Evolutionary conservation across 2,113 vertebrate species (phyloP).

Genomic region (Chloropsis hardwickii): DNA sequence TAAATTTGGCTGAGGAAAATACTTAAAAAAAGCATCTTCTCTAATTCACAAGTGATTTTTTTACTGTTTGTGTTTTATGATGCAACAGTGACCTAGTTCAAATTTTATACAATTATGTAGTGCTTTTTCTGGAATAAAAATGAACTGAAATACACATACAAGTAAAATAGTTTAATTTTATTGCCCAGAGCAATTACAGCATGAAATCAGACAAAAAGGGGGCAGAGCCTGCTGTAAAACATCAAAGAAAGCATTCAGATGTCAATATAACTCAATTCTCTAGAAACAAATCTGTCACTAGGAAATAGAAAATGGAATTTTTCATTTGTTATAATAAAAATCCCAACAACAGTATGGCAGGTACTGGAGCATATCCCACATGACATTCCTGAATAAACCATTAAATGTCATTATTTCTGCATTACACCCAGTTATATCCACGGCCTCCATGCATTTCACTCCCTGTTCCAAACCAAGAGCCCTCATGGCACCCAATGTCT

Average conservation of each 20-base stretch:
- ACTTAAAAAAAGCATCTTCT: neutral
- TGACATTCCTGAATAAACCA: neutral
- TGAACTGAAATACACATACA: neutral
- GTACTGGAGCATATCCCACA: neutral
- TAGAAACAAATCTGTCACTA: slow-evolving; percentile 31
- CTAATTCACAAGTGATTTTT: neutral
- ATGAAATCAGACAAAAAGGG: slow-evolving; percentile 45
- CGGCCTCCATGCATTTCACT: neutral
- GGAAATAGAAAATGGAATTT: slow-evolving; percentile 51
- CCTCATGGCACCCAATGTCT: accelerated
- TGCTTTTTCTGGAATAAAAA: neutral
- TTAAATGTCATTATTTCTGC: slow-evolving; percentile 5
- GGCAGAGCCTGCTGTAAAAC: neutral
- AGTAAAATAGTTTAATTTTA: slow-evolving; percentile 20
- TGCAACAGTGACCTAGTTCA: neutral
- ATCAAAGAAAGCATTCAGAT: slow-evolving; percentile 14
- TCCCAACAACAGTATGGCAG: neutral
- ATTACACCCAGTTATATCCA: neutral
- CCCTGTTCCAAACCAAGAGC: neutral
- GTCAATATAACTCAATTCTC: slow-evolving; percentile 3
- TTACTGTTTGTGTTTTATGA: neutral
- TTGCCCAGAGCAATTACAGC: slow-evolving; percentile 34
- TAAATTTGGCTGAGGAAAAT: neutral
- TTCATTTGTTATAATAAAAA: slow-evolving; percentile 29
- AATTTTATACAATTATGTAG: neutral